These are phyloP conservation scores for Phrynocephalus versicolor DNA, from an alignment of 2,113 vertebrate genomes.

Conservation along the genomic window DNA sequence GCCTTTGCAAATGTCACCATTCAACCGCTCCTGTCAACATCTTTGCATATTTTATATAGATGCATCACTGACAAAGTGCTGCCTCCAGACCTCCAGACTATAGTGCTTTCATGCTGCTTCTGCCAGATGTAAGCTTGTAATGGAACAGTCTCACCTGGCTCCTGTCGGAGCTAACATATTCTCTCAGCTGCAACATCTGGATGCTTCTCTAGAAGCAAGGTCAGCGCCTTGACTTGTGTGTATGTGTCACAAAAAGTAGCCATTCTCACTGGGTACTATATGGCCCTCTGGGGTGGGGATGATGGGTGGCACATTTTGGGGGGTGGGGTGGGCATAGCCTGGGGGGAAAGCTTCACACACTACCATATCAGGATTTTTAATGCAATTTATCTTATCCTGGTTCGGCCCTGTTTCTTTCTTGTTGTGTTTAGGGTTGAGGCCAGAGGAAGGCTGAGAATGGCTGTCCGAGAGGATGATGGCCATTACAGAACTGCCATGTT, in stretches of 20 bases:
- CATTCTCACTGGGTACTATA: no score
- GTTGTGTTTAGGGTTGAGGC: no score
- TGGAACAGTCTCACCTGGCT: neutral
- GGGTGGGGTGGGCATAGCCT: no score
- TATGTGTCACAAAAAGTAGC: no score
- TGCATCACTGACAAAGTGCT: neutral
- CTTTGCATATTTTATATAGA: neutral
- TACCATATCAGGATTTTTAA: no score
- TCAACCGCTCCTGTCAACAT: neutral
- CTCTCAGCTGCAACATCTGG: neutral
- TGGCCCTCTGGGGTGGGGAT: no score
- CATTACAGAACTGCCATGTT: neutral
- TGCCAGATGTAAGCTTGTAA: conserved; percentile 2
- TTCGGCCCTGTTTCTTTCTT: no score
- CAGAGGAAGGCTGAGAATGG: neutral
- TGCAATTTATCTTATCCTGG: no score
- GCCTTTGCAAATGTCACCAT: neutral
- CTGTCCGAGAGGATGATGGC: neutral
- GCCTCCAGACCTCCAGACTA: neutral
- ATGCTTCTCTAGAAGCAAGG: neutral
- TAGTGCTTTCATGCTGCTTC: neutral
- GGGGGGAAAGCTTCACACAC: no score
- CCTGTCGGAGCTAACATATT: neutral
- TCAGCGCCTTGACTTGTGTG: neutral
- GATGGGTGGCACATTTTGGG: no score